Conservation (phyloP, 2,888 invertebrate species). For the Sesamia inferens region DNA sequence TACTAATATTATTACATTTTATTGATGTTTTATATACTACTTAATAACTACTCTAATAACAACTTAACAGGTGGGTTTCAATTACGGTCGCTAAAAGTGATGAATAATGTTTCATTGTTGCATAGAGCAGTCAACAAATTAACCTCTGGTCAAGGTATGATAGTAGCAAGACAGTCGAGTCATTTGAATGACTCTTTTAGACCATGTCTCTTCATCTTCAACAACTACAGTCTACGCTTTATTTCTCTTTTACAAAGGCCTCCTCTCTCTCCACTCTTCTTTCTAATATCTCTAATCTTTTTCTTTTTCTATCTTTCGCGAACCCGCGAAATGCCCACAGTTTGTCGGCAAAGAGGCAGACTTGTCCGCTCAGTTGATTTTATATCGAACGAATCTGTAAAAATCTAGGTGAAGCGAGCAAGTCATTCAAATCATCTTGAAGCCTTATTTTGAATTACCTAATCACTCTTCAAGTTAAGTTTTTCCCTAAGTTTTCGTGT, state of each 20-base stretch:
- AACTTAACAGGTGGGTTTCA: slow-evolving; percentile 13
- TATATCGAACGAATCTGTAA: no score
- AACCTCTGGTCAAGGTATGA: slow-evolving; percentile 27
- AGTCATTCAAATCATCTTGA: no score
- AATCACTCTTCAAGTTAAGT: no score
- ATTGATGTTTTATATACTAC: neutral
- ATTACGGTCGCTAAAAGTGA: slow-evolving; percentile 13
- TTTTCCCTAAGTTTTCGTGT: neutral
- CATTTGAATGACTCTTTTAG: neutral
- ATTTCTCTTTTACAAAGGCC: neutral
- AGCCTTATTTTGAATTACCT: no score
- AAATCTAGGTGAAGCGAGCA: no score
- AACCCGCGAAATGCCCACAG: neutral
- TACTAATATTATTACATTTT: neutral
- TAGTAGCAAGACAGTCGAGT: neutral
- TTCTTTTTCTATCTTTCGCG: neutral
- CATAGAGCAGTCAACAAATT: slow-evolving; percentile 24
- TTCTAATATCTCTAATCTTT: neutral
- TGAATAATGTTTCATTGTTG: slow-evolving; percentile 37
- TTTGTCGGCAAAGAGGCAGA: no score
- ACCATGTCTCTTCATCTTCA: neutral
- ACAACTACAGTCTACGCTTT: neutral
- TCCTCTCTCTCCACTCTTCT: neutral
- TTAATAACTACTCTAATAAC: neutral
- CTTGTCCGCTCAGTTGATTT: no score